Conservation (phyloP, 2,113 vertebrate genomes). For the Taurulus bubalis region DNA sequence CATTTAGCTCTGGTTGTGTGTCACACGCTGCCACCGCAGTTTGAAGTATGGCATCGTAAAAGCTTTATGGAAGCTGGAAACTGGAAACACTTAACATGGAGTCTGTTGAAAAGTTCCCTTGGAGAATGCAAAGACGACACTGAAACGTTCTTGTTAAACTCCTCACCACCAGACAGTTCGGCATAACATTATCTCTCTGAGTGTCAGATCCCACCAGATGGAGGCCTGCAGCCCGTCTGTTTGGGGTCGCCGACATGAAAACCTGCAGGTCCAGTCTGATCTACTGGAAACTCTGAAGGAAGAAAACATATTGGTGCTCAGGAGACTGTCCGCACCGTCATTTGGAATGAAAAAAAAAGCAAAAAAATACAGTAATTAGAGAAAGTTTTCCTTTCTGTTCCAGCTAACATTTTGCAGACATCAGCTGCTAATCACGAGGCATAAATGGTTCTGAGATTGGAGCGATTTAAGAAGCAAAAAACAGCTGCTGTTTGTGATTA, state of each 20-base stretch:
- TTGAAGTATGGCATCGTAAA: not conserved
- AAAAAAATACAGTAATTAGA: not conserved
- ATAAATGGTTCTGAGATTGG: not conserved
- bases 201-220: conserved; percentile 31
- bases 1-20: not conserved
- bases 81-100: not conserved
- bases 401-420: not conserved
- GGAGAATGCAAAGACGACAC: not conserved
- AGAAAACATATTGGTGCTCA: not conserved
- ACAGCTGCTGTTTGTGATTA: conserved; percentile 12
- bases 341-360: not conserved
- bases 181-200: not conserved
- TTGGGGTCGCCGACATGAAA: conserved; percentile 18
- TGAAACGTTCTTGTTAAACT: not conserved
- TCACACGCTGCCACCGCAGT: not conserved
- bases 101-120: not conserved
- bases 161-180: not conserved
- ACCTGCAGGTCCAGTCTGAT: conserved; percentile 3
- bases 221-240: not conserved
- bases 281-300: not conserved
- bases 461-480: not conserved
- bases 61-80: too few relatives aligned
- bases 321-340: not conserved
- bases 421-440: conserved; percentile 19
- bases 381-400: not conserved